phyloP scores from a whole-genome alignment of 64 coral and sea anemone genomes.

The Stichodactyla mertensii region DNA sequence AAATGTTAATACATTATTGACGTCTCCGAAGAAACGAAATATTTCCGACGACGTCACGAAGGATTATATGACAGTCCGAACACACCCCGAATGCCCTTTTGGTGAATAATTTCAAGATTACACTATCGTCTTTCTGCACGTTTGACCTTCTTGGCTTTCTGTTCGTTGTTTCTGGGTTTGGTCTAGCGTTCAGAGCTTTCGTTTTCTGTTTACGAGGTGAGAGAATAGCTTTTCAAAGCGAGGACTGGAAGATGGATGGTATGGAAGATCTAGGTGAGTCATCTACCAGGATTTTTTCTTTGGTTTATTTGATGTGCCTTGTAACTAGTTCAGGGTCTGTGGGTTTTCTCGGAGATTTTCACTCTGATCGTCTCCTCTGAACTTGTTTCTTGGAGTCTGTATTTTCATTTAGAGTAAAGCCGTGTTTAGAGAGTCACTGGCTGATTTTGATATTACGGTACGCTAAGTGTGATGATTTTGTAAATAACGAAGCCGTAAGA shows the following conservation, averaged over 20 bases:
- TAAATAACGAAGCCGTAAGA: not conserved
- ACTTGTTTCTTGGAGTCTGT: not conserved
- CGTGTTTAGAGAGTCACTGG: not conserved
- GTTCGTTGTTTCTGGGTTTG: slow-evolving; percentile 19
- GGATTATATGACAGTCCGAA: not conserved
- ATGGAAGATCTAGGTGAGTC: slow-evolving; percentile 14
- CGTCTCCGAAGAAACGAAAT: slow-evolving; percentile 15
- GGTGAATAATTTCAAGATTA: not conserved
- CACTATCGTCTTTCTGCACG: slow-evolving; percentile 2
- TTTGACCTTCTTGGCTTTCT: not conserved
- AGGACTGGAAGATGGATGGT: not conserved
- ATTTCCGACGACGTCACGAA: slow-evolving; percentile 14
- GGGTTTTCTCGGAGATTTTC: not conserved
- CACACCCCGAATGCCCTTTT: slow-evolving; percentile 2
- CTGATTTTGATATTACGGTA: not conserved
- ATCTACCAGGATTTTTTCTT: not conserved
- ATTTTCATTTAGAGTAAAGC: not conserved
- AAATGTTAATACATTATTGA: not conserved
- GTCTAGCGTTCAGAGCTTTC: slow-evolving; percentile 5
- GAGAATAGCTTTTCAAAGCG: not conserved
- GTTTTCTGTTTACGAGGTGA: not conserved
- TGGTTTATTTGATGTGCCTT: not conserved
- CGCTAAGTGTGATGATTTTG: not conserved
- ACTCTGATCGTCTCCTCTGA: not conserved
- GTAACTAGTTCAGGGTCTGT: not conserved